phyloP scores from a whole-genome alignment of 2,797 vertebrate species.

The Amniataba percoides region DNA sequence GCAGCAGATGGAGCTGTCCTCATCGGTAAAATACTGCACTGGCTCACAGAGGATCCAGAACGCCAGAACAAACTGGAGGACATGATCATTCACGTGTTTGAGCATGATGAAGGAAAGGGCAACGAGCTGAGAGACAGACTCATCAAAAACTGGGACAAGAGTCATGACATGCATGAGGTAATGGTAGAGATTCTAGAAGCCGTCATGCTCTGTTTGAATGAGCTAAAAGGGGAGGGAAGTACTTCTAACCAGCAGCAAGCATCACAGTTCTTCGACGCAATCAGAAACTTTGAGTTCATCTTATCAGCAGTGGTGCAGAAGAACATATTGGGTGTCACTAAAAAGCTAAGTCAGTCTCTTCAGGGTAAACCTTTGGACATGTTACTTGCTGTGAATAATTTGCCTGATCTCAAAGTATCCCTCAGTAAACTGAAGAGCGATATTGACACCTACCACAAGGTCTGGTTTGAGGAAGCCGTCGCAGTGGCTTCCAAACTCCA shows the following conservation, averaged over 20 bases:
- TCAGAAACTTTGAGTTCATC: conserved; percentile 87
- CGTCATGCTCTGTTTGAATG: conserved; percentile 79
- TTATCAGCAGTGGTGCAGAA: conserved; percentile 84
- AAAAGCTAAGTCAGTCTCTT: conserved; percentile 82
- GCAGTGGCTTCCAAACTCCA: conserved; percentile 80
- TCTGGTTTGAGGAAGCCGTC: conserved; percentile 86
- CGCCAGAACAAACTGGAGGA: conserved; percentile 84
- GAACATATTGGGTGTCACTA: conserved; percentile 78
- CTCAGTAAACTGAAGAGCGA: conserved; percentile 76
- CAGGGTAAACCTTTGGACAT: conserved; percentile 86
- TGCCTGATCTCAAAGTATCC: conserved; percentile 77
- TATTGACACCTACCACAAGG: conserved; percentile 81
- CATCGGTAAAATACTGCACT: conserved; percentile 78
- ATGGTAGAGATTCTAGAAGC: conserved; percentile 81
- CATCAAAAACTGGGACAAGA: conserved; percentile 83
- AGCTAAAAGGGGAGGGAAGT: conserved; percentile 74
- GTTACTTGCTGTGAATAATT: conserved; percentile 77
- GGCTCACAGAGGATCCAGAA: conserved; percentile 81
- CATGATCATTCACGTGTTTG: conserved; percentile 78
- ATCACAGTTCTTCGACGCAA: conserved; percentile 65
- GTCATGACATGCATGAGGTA: conserved; percentile 85
- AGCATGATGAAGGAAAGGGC: conserved; percentile 78
- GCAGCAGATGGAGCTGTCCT: conserved; percentile 69
- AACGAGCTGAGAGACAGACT: conserved; percentile 84
- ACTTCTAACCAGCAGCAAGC: conserved; percentile 73